Conservation (phyloP, 2,113 vertebrate genomes). For the Mesembrinibis cayennensis region DNA sequence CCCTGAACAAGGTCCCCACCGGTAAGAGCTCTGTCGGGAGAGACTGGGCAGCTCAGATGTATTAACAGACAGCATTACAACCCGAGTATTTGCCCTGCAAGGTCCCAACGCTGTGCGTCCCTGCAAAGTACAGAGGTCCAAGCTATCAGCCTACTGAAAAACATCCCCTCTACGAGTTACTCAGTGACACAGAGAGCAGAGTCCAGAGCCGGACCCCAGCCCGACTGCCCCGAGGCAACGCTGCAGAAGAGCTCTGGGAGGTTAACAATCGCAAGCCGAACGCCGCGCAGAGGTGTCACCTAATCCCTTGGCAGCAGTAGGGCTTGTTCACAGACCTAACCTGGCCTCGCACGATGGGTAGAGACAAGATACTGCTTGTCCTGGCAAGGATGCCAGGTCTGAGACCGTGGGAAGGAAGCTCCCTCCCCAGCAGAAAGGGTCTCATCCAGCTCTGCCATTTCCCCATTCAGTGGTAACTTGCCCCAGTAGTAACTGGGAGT, state of each 20-base stretch:
- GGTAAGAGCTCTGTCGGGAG: neutral
- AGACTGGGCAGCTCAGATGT: neutral
- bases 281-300: rapidly evolving
- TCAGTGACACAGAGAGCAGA: neutral
- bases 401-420: constrained; percentile 9
- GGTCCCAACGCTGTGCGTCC: neutral
- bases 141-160: neutral
- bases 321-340: neutral
- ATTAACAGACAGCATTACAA: neutral
- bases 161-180: neutral
- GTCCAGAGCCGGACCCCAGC: neutral
- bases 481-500: neutral
- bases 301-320: neutral
- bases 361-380: constrained; percentile 24
- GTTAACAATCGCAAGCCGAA: neutral
- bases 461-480: neutral
- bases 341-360: neutral
- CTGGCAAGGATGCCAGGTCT: neutral
- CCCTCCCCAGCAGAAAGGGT: neutral
- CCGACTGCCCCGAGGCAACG: rapidly evolving
- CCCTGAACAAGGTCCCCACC: neutral
- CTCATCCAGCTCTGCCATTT: neutral
- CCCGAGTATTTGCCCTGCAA: rapidly evolving
- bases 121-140: neutral
- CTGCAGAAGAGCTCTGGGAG: neutral